These are phyloP conservation scores for Catharus ustulatus DNA, from an alignment of 2,797 vertebrate genomes.

Conservation along the genomic window DNA sequence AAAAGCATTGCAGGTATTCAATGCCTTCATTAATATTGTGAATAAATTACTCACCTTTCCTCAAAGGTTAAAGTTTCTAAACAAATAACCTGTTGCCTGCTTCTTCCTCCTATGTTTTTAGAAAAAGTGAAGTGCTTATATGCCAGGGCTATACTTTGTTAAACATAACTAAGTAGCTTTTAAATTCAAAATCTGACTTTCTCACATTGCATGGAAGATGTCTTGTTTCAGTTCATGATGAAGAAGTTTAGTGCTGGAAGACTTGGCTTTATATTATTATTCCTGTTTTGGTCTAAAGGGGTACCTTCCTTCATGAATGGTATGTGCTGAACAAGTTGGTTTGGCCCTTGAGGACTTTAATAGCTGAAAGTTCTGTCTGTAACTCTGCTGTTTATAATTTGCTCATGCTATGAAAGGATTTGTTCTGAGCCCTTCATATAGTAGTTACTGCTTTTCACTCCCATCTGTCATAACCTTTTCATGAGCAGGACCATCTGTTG, in stretches of 20 bases:
- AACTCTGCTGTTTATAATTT: background rate
- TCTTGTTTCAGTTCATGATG: background rate
- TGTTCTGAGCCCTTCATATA: background rate
- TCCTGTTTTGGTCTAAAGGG: background rate
- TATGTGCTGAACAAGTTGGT: background rate
- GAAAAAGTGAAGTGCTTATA: background rate
- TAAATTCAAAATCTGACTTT: background rate
- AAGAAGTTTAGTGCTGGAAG: background rate
- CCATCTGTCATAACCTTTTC: constrained; percentile 37
- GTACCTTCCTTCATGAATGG: background rate
- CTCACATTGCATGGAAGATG: background rate
- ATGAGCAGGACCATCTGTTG: background rate
- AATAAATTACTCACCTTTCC: background rate
- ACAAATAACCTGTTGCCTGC: background rate
- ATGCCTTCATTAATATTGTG: background rate
- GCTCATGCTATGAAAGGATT: background rate
- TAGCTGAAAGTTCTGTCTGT: background rate
- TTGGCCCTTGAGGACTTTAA: background rate
- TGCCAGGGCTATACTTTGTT: background rate
- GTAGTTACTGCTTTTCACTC: background rate
- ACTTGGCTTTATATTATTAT: background rate
- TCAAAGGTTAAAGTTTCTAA: background rate
- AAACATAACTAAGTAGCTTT: background rate
- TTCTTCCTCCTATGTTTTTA: background rate
- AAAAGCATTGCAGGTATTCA: background rate